Evolutionary conservation across 1,140 invertebrate species (phyloP), one percentile per base, ranked within the genome.

Genomic region (Calycopis cecrops): DNA sequence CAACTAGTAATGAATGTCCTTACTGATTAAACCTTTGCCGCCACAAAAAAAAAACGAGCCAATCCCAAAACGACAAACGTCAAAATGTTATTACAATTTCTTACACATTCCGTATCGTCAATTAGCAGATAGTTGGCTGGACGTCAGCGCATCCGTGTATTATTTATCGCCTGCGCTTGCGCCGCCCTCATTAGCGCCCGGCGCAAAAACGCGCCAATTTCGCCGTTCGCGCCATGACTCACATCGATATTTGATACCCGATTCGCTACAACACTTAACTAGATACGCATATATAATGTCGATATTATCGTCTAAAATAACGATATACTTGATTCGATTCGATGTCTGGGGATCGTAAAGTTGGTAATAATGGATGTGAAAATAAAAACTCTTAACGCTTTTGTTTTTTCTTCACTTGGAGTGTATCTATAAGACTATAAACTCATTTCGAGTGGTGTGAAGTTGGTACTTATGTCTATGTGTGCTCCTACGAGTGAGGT

Each of bases 51-150:
- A 28, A 28, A 28, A 28, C 21, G 21, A n/a, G 3, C 35, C 34
- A 52, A 52, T 18, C 6, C 14, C 38, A 17, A 44, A 42, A 16
- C 6, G 6, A 14, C 10, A 40, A 40, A 40, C n/a, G 38, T 44
- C 40, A 44, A 44, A 44, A 44, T 16, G 14, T 44, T 44, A 9
- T 44, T 44, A 44, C 17, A 37, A 35, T 12, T 52, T 44, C 40
- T 44, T 44, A 44, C 16, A 37, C 37, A 12, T 52, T 57, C 52
- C 59, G 60, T 63, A 62, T 63, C 53, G 56, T 55, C 63, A 73
- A 71, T 74, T 69, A 76, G 64, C 64, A 60, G 52, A 64, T 55
- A 65, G 63, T 69, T 69, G 69, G 67, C 67, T 71, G 73, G 59
- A 57, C 54, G 56, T 67, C 61, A 47, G 60, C 74, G 66, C 69